These are phyloP conservation scores for Cryptoprocta ferox DNA, from an alignment of 2,797 vertebrate species.

Conservation along the genomic window DNA sequence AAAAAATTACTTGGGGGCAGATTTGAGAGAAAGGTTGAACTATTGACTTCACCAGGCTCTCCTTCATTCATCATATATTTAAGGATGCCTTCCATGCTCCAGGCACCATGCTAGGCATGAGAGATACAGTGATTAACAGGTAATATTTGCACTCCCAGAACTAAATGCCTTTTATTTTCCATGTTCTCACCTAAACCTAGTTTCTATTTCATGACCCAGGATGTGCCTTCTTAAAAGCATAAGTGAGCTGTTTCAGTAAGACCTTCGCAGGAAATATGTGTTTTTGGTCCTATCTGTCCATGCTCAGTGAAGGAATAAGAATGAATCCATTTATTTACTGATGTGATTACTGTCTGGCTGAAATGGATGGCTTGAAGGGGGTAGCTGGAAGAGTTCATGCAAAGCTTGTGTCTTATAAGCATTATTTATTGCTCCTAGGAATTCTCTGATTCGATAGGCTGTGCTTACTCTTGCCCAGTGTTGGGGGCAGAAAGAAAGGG, in stretches of 20 bases:
- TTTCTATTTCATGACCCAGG: neutral
- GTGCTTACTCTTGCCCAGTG: neutral
- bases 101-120: too few relatives aligned
- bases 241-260: constrained; percentile 15
- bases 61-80: neutral
- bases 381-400: neutral
- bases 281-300: neutral
- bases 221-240: constrained; percentile 39
- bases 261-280: neutral
- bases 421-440: neutral
- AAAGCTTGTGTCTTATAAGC: neutral
- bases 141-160: neutral
- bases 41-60: neutral
- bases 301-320: neutral
- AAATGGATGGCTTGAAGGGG: neutral
- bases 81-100: neutral
- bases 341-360: neutral
- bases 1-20: neutral
- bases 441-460: neutral
- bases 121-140: neutral
- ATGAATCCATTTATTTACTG: neutral
- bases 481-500: neutral
- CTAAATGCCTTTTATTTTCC: constrained; percentile 15
- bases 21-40: neutral
- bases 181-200: constrained; percentile 11